phyloP scores from a whole-genome alignment of 2,888 invertebrate species.

The Yponomeuta plumbellus region DNA sequence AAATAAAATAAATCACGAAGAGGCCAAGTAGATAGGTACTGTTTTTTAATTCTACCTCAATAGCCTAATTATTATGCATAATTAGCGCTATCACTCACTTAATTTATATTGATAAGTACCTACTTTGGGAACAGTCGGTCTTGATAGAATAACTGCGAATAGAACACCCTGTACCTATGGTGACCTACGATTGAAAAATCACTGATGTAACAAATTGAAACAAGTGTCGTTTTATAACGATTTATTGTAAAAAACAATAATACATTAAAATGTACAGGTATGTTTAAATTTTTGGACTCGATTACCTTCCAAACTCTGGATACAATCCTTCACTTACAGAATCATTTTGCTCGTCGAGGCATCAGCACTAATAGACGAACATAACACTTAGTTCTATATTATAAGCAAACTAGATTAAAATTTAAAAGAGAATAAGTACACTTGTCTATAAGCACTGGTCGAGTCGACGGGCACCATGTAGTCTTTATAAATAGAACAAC shows the following conservation, averaged over 20 bases:
- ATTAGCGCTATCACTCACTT: no score
- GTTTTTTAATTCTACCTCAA: no score
- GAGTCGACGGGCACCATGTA: constrained; percentile 75
- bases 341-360: constrained; percentile 76
- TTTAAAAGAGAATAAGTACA: constrained; percentile 72
- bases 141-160: neutral
- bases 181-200: no score
- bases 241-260: constrained; percentile 79
- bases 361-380: constrained; percentile 73
- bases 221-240: constrained; percentile 69
- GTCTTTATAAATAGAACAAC: constrained; percentile 72
- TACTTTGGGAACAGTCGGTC: neutral
- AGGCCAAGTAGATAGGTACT: no score
- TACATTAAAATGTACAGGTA: constrained; percentile 79
- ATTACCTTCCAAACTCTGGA: constrained; percentile 73
- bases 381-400: constrained; percentile 58
- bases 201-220: constrained; percentile 21
- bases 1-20: no score
- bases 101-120: neutral
- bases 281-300: constrained; percentile 74
- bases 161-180: neutral
- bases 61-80: no score
- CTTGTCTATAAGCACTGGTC: constrained; percentile 72
- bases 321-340: constrained; percentile 74
- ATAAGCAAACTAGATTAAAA: constrained; percentile 72